Evolutionary conservation across 2,113 vertebrate genomes (phyloP).

Genomic region (Caretta caretta): DNA sequence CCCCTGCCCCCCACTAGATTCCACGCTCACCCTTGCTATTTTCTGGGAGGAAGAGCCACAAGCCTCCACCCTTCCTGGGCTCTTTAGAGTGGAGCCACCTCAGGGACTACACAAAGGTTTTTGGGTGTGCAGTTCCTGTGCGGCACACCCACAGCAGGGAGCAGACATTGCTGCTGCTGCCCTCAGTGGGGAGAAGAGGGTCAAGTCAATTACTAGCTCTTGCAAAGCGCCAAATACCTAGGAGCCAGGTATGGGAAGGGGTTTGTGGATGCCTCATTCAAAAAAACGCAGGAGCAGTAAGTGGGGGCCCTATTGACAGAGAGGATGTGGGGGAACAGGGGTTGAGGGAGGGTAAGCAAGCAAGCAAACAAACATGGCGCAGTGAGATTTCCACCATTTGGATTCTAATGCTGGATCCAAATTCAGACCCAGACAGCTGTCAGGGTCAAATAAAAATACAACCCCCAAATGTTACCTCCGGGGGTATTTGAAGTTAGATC

Average conservation of each 20-base stretch:
- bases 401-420: background rate
- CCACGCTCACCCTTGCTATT: background rate
- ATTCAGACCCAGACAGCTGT: background rate
- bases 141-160: background rate
- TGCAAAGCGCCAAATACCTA: background rate
- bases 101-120: background rate
- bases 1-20: too few relatives aligned
- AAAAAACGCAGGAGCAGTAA: background rate
- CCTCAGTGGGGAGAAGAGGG: background rate
- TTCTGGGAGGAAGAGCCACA: background rate
- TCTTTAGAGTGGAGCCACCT: background rate
- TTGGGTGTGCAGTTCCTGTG: background rate
- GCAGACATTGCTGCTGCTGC: background rate
- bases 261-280: background rate
- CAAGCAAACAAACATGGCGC: background rate
- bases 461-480: background rate
- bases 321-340: background rate
- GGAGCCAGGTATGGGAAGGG: background rate
- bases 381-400: background rate
- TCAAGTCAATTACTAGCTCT: background rate
- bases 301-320: background rate
- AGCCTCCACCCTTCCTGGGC: background rate
- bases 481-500: background rate
- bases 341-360: too few relatives aligned
- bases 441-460: background rate